These are phyloP conservation scores for Danionella cerebrum DNA, from an alignment of 2,113 vertebrate genomes.

Conservation along the genomic window DNA sequence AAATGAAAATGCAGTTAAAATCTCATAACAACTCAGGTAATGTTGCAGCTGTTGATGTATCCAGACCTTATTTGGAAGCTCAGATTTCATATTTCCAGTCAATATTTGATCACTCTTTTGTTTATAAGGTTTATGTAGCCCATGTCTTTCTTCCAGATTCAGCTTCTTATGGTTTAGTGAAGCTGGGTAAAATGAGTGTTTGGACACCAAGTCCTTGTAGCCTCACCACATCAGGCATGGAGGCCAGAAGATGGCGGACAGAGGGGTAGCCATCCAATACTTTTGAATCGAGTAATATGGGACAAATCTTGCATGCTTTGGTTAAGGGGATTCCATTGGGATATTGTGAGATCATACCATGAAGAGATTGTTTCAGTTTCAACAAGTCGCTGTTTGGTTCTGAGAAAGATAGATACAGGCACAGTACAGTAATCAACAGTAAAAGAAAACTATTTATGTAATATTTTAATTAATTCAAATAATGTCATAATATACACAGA, in stretches of 20 bases:
- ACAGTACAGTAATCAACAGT: neutral
- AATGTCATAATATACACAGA: too few species aligned
- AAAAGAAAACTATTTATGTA: too few species aligned
- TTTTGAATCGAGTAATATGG: conserved; percentile 8
- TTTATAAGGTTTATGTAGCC: too few species aligned
- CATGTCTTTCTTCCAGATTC: neutral
- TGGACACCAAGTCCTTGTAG: conserved; percentile 36
- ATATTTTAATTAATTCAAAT: too few species aligned
- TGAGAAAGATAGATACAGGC: neutral
- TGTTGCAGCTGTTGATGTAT: too few species aligned
- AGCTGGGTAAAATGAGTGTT: conserved; percentile 8
- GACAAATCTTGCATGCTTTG: conserved; percentile 24
- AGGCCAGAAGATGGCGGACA: conserved; percentile 35
- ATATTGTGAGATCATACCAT: neutral
- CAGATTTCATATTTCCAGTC: too few species aligned
- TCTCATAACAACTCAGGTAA: too few species aligned
- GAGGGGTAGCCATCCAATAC: conserved; percentile 23
- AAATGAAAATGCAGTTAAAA: too few species aligned
- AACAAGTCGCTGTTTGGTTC: neutral
- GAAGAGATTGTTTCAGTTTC: conserved; percentile 16
- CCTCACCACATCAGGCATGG: conserved; percentile 30
- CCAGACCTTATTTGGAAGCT: too few species aligned
- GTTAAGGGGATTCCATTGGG: conserved; percentile 21
- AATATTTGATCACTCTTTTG: too few species aligned
- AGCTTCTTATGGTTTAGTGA: neutral